Conservation (phyloP, 2,797 vertebrate species). For the Tarsius wallacei region DNA sequence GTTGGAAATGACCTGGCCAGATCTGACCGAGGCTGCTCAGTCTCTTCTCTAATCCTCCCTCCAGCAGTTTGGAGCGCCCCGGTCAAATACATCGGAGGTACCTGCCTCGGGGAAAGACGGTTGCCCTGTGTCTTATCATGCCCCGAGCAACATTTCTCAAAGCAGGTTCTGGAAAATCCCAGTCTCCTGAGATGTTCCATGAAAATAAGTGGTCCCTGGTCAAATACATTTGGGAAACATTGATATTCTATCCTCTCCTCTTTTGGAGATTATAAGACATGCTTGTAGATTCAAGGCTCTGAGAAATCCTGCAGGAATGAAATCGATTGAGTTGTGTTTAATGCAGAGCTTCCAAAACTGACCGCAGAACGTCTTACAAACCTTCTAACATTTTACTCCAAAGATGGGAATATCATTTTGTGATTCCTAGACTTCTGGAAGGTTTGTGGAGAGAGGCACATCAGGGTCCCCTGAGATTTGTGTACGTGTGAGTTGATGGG, state of each 20-base stretch:
- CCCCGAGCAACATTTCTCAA: not conserved
- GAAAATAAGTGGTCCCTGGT: not conserved
- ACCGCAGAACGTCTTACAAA: not conserved
- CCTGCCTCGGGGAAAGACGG: not conserved
- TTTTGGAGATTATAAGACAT: not conserved
- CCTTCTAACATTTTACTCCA: not conserved
- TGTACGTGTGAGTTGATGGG: fast-evolving
- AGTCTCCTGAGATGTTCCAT: not conserved
- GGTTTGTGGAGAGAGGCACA: not conserved
- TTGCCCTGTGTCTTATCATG: not conserved
- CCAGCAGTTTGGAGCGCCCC: not conserved
- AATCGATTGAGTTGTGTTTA: not conserved
- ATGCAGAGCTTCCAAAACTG: not conserved
- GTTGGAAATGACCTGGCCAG: not conserved
- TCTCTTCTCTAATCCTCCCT: not conserved
- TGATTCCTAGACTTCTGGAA: not conserved
- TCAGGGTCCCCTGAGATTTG: not conserved
- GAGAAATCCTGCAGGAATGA: not conserved
- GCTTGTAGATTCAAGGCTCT: not conserved
- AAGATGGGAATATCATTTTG: not conserved
- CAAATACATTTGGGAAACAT: not conserved
- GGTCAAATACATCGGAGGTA: not conserved
- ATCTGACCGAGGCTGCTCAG: not conserved
- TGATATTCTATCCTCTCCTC: not conserved
- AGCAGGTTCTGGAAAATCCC: not conserved